These are phyloP conservation scores for Xiphophorus birchmanni DNA, from an alignment of 2,797 vertebrate species.

Conservation along the genomic window DNA sequence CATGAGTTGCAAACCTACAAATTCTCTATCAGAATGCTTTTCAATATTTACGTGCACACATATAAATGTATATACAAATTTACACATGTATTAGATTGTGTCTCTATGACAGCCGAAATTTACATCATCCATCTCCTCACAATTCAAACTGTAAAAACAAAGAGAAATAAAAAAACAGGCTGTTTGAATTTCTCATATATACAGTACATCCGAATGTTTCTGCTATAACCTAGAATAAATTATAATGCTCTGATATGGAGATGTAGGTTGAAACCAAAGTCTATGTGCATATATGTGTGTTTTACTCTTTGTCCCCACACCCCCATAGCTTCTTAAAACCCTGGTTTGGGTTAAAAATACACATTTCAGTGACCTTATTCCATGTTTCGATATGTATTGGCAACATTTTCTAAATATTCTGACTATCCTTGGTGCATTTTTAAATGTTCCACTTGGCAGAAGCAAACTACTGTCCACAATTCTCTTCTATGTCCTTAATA, in stretches of 20 bases:
- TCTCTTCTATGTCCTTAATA: not conserved
- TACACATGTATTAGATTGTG: too few relatives aligned
- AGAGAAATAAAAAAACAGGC: not conserved
- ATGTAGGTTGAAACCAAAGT: not conserved
- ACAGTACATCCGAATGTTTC: not conserved
- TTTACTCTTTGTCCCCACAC: not conserved
- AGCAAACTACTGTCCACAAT: not conserved
- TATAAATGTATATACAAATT: not conserved
- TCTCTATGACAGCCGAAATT: too few relatives aligned
- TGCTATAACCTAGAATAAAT: not conserved
- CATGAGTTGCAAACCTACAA: not conserved
- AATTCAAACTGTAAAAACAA: not conserved
- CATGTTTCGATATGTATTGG: not conserved
- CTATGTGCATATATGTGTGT: not conserved
- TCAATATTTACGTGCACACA: not conserved
- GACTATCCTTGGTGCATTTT: not conserved
- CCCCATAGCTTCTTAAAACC: not conserved
- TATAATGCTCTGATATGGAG: not conserved
- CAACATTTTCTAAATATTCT: not conserved
- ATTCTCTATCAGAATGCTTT: not conserved
- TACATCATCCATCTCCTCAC: too few relatives aligned
- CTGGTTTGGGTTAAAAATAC: not conserved
- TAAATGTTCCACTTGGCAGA: not conserved
- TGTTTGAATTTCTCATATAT: not conserved
- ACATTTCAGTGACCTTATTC: not conserved